These are phyloP conservation scores for Tiliacea aurago DNA, from an alignment of 2,888 invertebrate genomes.

Conservation along the genomic window DNA sequence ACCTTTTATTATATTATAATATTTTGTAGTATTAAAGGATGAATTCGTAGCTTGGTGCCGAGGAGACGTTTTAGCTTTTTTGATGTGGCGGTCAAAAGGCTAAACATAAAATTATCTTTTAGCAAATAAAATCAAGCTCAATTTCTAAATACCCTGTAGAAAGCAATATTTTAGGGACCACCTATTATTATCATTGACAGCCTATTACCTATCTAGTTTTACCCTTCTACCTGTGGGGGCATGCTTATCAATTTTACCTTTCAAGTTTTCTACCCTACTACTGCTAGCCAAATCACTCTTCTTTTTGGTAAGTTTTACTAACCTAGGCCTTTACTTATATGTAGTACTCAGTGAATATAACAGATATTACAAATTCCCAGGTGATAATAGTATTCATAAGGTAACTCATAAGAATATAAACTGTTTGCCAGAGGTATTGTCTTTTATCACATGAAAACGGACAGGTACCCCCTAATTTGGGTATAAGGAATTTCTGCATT, in stretches of 20 bases:
- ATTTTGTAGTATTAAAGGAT: too few species aligned
- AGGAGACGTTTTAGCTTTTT: too few species aligned
- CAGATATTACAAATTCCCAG: not conserved
- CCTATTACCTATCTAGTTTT: constrained; percentile 4
- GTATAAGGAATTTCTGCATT: constrained; percentile 10
- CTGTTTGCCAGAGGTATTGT: not conserved
- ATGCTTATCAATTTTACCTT: constrained; percentile 9
- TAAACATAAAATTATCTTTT: not conserved
- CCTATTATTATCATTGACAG: not conserved
- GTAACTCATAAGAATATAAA: not conserved
- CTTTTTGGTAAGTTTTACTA: not conserved
- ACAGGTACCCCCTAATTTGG: constrained; percentile 17
- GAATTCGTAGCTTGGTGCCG: too few species aligned
- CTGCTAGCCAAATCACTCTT: not conserved
- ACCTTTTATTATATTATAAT: too few species aligned
- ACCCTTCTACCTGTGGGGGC: not conserved
- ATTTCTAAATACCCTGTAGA: not conserved
- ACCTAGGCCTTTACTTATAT: not conserved
- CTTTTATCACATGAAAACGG: constrained; percentile 14
- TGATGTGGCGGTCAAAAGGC: too few species aligned
- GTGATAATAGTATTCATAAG: not conserved
- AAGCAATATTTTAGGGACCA: not conserved
- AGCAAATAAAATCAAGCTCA: not conserved
- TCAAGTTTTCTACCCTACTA: not conserved
- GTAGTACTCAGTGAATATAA: not conserved